Evolutionary conservation across 1,140 invertebrate genomes (phyloP), one percentile per base, ranked within the genome.

Genomic region (Eriocheir sinensis): DNA sequence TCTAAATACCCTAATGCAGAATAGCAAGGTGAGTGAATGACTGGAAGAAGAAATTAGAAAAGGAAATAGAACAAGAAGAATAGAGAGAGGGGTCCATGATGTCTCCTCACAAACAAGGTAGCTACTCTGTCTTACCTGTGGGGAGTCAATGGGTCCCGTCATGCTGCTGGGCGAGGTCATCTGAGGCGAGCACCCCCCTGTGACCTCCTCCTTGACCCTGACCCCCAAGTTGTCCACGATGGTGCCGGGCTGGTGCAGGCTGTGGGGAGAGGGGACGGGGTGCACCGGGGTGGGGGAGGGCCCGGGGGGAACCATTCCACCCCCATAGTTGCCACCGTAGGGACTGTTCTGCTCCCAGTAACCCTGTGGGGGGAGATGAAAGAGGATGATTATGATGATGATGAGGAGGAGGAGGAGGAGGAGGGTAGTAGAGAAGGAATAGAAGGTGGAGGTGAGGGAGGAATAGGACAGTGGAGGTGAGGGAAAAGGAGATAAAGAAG

Each of bases 301-400:
- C 40, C 12, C 30, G 79, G 41, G 88, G 34, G 80, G 48, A 72
- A 44, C 34, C n/a, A 90, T 38, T 40, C 34, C 48, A 27, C 60
- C 86, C 15, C 85, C 30, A 44, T 72, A 88, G 38, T 32, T 91
- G 15, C 48, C 91, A 36, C 34, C 93, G 60, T 93, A 95, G 9
- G 94, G 91, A 72, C 91, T 95, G 27, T 89, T 93, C 53, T 91
- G 92, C n/a, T 93, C 92, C 95, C 95, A 95, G 81, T 95, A 95
- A 81, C 53, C 93, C 95, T 95, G 91, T 79, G 21, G 85, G 27
- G 27, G 21, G 79, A n/a, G 30, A 40, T 21, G 72, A 15, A 48
- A 48, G 44, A 48, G 15, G 44, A 48, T 6, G 44, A 48, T 6
- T 4, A 48, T 6, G 44, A 48, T 6, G 44, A 48, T 6, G 44